Evolutionary conservation across 2,888 invertebrate species (phyloP), one percentile per base, ranked within the genome.

Genomic region (Phlogophora meticulosa): DNA sequence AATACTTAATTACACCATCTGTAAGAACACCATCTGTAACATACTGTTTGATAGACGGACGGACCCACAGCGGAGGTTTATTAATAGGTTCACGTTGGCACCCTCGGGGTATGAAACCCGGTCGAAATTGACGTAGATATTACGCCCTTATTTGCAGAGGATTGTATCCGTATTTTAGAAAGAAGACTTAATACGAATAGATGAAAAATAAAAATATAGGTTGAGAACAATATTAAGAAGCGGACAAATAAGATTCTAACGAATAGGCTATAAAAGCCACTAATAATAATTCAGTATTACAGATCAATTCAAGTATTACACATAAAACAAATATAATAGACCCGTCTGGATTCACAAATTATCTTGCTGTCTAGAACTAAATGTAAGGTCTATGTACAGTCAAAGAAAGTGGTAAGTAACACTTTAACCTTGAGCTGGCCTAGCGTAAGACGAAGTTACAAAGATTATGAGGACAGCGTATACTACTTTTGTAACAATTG

Each of bases 41-140:
- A n/a, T n/a, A n/a, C n/a, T n/a, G n/a, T n/a, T n/a, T n/a, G n/a
- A n/a, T n/a, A n/a, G n/a, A n/a, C n/a, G n/a, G n/a, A n/a, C n/a
- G n/a, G n/a, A n/a, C n/a, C n/a, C n/a, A n/a, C n/a, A n/a, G n/a
- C n/a, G n/a, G n/a, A n/a, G n/a, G n/a, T n/a, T n/a, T n/a, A n/a
- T n/a, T n/a, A n/a, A n/a, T n/a, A n/a, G n/a, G n/a, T n/a, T n/a
- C n/a, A n/a, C n/a, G n/a, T n/a, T n/a, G n/a, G n/a, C n/a, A n/a
- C n/a, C n/a, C n/a, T n/a, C n/a, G n/a, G n/a, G n/a, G n/a, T n/a
- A n/a, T n/a, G n/a, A n/a, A n/a, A n/a, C n/a, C n/a, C n/a, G n/a
- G n/a, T n/a, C n/a, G n/a, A 74, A 84, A 81, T 73, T 72, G 71
- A 79, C 45, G 49, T 52, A 55, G 58, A 76, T 34, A 32, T 53